phyloP scores from a whole-genome alignment of 2,113 vertebrate species.

The Hiodon alosoides region DNA sequence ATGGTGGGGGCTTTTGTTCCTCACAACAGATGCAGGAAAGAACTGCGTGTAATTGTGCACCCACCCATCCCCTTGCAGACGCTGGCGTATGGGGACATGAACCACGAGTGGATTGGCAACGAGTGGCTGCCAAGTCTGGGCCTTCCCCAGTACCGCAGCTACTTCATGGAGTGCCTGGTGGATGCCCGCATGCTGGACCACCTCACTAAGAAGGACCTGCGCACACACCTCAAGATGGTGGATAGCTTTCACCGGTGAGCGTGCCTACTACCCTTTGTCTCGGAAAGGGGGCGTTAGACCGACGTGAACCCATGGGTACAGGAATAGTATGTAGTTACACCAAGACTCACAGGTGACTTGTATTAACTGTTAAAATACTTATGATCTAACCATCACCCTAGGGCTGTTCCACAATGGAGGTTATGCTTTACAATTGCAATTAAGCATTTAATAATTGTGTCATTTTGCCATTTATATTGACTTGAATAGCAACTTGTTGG shows the following conservation, averaged over 20 bases:
- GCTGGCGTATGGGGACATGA: slow-evolving; percentile 95
- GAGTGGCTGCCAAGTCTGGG: slow-evolving; percentile 94
- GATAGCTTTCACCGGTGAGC: slow-evolving; percentile 94
- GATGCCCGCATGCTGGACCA: slow-evolving; percentile 95
- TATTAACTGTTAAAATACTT: too few relatives aligned
- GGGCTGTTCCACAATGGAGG: too few relatives aligned
- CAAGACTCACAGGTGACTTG: too few relatives aligned
- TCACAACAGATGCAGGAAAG: neutral
- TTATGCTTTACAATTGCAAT: too few relatives aligned
- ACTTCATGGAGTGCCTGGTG: slow-evolving; percentile 97
- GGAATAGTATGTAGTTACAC: too few relatives aligned
- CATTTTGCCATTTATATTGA: too few relatives aligned
- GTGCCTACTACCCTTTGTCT: neutral
- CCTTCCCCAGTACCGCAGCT: slow-evolving; percentile 92
- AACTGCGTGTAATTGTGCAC: neutral
- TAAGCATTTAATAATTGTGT: too few relatives aligned
- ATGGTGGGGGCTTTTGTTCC: neutral
- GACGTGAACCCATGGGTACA: too few relatives aligned
- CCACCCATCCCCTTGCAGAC: slow-evolving; percentile 60
- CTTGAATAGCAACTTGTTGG: too few relatives aligned
- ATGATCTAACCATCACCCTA: too few relatives aligned
- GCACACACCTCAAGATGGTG: slow-evolving; percentile 95
- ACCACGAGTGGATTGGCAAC: slow-evolving; percentile 97
- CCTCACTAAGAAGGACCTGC: slow-evolving; percentile 94
- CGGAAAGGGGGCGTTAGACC: too few relatives aligned